Evolutionary conservation across 2,113 vertebrate genomes (phyloP), one percentile per base, ranked within the genome.

Genomic region (Catharus fuscescens): DNA sequence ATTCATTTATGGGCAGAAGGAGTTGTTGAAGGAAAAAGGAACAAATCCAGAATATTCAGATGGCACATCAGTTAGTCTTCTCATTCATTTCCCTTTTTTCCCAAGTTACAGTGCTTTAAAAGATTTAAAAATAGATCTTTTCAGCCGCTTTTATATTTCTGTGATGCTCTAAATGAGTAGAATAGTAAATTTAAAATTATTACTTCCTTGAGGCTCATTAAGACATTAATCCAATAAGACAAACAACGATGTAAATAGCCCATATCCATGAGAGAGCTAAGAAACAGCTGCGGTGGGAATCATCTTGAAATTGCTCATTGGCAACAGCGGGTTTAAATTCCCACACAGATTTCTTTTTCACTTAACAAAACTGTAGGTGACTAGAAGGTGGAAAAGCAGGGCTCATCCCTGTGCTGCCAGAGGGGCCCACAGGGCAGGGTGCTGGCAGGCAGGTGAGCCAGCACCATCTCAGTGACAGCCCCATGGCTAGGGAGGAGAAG

Each of bases 11-110:
- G 38, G 17, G 31, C 21, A 87, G 48, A 34, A 87, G 29, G 26
- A 80, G 12, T 7, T 40, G 34, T 32, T 77, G 64, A 93, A 90
- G 52, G 52, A 83, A 80, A 80, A 90, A 50, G 64, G 14, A 93
- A 18, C 42, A 90, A 88, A 77, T 80, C 47, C 56, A 92, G 64
- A 93, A 86, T 71, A 93, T 92, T 88, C 59, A 73, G 86, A 83
- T 57, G 14, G 32, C 54, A 34, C 7, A 88, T 83, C 76, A 5
- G 2, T 83, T 71, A 88, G 34, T 40, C 26, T 59, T 93, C 38
- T 59, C 7, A 6, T 38, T 82, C 42, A 14, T 88, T 66, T 18
- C 3, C 8, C 25, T 12, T 50, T 81, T 71, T 73, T 61, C 72
- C 4, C 28, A 60, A 83, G 44, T 8, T 77, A 59, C 4, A 45